These are phyloP conservation scores for Daubentonia madagascariensis DNA, from an alignment of 2,113 vertebrate species.

Conservation along the genomic window DNA sequence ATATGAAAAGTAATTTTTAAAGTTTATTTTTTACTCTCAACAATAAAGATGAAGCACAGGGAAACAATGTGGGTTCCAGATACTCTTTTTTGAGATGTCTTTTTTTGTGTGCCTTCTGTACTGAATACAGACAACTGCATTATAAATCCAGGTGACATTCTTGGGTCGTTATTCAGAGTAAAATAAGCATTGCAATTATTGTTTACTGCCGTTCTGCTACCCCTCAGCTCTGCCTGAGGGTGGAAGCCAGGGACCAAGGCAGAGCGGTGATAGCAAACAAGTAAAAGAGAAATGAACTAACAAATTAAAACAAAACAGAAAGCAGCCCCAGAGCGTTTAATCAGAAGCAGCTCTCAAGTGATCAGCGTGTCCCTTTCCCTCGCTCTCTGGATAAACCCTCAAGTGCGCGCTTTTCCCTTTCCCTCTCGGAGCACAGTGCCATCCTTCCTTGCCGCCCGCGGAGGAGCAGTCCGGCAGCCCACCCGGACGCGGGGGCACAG, in stretches of 20 bases:
- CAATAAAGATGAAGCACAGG: background rate
- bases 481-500: accelerated
- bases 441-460: background rate
- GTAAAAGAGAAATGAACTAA: background rate
- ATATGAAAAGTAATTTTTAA: background rate
- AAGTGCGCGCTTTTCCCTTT: background rate
- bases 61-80: background rate
- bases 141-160: conserved; percentile 6
- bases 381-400: accelerated
- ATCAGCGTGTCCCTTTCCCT: accelerated
- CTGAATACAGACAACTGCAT: background rate
- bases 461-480: background rate
- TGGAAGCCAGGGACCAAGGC: background rate
- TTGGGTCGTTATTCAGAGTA: background rate
- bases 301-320: background rate
- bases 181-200: background rate
- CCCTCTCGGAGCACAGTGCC: background rate
- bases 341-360: background rate
- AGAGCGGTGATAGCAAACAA: background rate
- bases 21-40: background rate
- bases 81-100: background rate
- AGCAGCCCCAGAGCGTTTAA: background rate
- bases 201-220: background rate
- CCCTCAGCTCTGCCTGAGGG: background rate
- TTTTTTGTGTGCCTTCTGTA: background rate